A percentile compares a stretch with the other conserved stretches of the same genome.
These are phyloP conservation scores for Malthinus seriepunctatus DNA, from an alignment of 2,888 invertebrate species.

Conservation along the genomic window DNA sequence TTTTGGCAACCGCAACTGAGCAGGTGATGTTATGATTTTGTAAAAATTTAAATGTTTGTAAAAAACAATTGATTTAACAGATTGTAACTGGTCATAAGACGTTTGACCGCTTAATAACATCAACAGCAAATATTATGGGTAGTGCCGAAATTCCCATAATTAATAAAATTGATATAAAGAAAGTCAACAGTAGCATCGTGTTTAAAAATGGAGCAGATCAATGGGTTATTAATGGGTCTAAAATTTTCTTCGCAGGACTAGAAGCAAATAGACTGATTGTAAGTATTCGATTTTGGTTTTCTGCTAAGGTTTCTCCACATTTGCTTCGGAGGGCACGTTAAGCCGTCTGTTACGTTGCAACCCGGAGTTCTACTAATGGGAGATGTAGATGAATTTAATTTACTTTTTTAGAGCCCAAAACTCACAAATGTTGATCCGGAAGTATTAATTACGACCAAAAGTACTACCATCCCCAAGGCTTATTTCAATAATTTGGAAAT, in stretches of 20 bases:
- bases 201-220: slow-evolving; percentile 34
- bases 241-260: slow-evolving; percentile 46
- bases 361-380: no score
- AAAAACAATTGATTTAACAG: slow-evolving; percentile 29
- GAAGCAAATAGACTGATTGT: slow-evolving; percentile 42
- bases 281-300: no score
- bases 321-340: no score
- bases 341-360: no score
- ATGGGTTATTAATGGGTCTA: slow-evolving; percentile 40
- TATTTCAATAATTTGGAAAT: slow-evolving; percentile 43
- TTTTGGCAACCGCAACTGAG: slow-evolving; percentile 38
- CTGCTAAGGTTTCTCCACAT: no score
- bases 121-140: slow-evolving; percentile 25
- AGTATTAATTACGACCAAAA: slow-evolving; percentile 41
- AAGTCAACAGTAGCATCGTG: slow-evolving; percentile 40
- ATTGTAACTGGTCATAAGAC: slow-evolving; percentile 43
- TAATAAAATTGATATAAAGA: slow-evolving; percentile 39
- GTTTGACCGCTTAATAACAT: slow-evolving; percentile 35
- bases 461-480: slow-evolving; percentile 38
- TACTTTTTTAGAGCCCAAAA: slow-evolving; percentile 35
- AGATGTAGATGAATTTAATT: slow-evolving; percentile 7
- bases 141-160: slow-evolving; percentile 35
- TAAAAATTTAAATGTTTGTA: no score
- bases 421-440: slow-evolving; percentile 41
- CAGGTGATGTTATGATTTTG: slow-evolving; percentile 39